Percentiles rank a stretch among this genome's conserved stretches.
phyloP scores from a whole-genome alignment of 2,797 vertebrate species.

The Hydrolagus colliei region DNA sequence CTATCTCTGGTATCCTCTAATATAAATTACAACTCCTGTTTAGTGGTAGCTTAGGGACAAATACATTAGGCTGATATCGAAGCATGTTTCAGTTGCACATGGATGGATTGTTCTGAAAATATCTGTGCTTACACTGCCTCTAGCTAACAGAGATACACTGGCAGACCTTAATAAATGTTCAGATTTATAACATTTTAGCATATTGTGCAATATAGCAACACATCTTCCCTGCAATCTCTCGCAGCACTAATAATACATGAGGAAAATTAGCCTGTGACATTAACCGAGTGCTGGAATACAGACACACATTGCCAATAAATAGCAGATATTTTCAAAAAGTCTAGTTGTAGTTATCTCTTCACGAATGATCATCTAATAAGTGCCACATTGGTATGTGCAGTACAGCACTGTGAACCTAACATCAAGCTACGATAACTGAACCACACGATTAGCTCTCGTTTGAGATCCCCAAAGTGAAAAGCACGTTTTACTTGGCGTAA shows the following conservation, averaged over 20 bases:
- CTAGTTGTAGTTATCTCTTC: neutral
- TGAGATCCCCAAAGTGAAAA: neutral
- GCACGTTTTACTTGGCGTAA: neutral
- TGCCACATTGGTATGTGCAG: neutral
- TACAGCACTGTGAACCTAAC: neutral
- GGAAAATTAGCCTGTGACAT: neutral
- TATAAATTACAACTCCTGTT: neutral
- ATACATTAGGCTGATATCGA: neutral
- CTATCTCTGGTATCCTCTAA: neutral
- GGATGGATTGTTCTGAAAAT: too few species aligned
- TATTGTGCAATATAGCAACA: neutral
- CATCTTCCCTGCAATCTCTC: neutral
- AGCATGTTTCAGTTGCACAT: neutral
- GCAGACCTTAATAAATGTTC: neutral
- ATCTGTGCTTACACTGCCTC: neutral
- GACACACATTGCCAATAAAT: neutral
- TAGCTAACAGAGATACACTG: neutral
- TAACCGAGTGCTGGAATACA: neutral
- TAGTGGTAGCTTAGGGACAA: neutral
- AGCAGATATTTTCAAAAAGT: neutral
- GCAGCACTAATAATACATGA: neutral
- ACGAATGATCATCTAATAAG: neutral
- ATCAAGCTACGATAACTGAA: neutral
- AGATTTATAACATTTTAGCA: neutral
- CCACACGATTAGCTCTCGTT: neutral